Conservation (phyloP, 2,113 vertebrate genomes). For the Gymnorhina tibicen region DNA sequence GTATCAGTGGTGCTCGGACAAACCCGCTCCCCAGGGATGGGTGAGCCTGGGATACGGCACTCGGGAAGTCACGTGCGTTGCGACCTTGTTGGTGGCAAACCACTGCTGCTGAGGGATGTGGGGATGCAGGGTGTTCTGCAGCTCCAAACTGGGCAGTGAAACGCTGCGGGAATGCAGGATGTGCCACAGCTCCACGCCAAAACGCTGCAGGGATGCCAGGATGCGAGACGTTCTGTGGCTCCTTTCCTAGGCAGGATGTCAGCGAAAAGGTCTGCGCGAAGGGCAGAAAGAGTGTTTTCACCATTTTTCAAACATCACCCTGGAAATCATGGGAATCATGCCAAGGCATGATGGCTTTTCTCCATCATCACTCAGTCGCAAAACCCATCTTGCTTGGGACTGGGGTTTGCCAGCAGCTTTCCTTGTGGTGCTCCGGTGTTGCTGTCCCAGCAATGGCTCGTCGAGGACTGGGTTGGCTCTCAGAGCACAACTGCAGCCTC, state of each 20-base stretch:
- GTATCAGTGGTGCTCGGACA: fast-evolving
- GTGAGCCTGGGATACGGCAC: fast-evolving
- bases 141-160: not conserved
- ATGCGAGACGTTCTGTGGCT: not conserved
- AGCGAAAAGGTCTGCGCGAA: not conserved
- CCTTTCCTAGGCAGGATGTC: not conserved
- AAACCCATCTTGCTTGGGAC: not conserved
- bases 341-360: not conserved
- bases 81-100: fast-evolving
- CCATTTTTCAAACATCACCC: not conserved
- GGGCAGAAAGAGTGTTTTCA: not conserved
- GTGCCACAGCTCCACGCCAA: not conserved
- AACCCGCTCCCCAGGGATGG: not conserved
- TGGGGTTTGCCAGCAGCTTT: not conserved
- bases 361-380: not conserved
- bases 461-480: not conserved
- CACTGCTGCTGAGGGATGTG: not conserved
- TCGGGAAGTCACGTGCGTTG: fast-evolving
- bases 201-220: not conserved
- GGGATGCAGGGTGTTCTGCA: not conserved
- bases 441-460: not conserved
- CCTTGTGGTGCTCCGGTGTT: fast-evolving
- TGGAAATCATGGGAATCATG: not conserved
- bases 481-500: not conserved
- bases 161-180: not conserved